Evolutionary conservation across 2,888 invertebrate genomes (phyloP).

Genomic region (Ceraclea dissimilis): DNA sequence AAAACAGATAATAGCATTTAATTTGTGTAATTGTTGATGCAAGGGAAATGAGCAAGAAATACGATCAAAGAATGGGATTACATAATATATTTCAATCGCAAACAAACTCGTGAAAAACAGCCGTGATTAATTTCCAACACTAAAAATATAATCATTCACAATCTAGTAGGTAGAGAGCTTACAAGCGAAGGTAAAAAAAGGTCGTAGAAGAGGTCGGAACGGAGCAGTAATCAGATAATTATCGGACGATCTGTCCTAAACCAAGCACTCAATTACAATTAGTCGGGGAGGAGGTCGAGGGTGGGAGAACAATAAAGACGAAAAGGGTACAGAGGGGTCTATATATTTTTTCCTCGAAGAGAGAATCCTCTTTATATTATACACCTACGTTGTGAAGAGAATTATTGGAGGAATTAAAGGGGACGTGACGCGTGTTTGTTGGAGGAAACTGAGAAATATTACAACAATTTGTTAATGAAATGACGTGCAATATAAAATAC

Average conservation of each 20-base stretch:
- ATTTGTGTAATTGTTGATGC: too few species aligned
- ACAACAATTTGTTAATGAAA: too few species aligned
- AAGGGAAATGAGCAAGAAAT: too few species aligned
- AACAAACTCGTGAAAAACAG: too few species aligned
- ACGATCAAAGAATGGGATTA: too few species aligned
- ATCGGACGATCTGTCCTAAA: conserved; percentile 16
- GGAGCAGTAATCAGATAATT: conserved; percentile 14
- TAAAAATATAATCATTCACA: too few species aligned
- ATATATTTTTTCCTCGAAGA: not conserved
- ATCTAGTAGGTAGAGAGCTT: too few species aligned
- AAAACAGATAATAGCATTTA: too few species aligned
- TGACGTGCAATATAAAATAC: too few species aligned
- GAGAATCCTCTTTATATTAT: not conserved
- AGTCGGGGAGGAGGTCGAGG: not conserved
- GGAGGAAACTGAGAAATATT: not conserved
- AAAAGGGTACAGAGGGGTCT: not conserved
- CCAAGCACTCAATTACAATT: conserved; percentile 18
- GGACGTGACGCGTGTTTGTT: not conserved
- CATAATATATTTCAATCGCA: too few species aligned
- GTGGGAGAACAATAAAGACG: not conserved
- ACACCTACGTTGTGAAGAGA: not conserved
- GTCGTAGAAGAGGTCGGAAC: not conserved
- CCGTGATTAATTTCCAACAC: too few species aligned
- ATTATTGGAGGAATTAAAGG: not conserved
- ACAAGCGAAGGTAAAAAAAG: not conserved